Base-by-base conservation (phyloP, 2,113 vertebrate species). In the Lophius piscatorius region DNA sequence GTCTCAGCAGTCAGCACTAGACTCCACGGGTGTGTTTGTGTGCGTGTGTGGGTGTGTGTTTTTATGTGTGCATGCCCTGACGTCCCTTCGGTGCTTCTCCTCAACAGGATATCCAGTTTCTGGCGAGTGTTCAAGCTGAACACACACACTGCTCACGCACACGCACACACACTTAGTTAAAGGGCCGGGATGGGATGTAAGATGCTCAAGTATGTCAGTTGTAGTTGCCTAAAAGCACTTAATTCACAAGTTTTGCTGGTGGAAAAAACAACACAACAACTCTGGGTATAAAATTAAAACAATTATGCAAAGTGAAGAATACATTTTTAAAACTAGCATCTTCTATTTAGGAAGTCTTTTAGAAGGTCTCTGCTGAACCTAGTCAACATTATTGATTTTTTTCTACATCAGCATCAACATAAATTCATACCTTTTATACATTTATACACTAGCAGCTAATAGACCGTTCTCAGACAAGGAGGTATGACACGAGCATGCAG, bases 51-150 rank as follows among this genome's bases (percentile, higher is more conserved):
- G 31, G 23, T 38, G 47, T 11, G 39, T n/a, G n/a, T 55, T 20
- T 44, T 9, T 54, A 29, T 61, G 57, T 22, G 46, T 23, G 58
- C 46, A 4, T 57, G 17, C 36, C 29, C 29, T 46, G 36, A 8
- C 35, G 16, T 26, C 35, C 23, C 4, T 17, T 55, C 36, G 20
- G 12, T 26, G 39, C 4, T 8, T 55, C 58, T 21, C 58, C 34
- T 78, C 63, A 51, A 51, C 63, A 65, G 71, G 52, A 49, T 70
- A 61, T 74, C 44, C 7, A 26, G 36, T 23, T 68, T 78, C 50
- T 50, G 62, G 22, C 21, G 46, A 52, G 29, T 34, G 50, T 60
- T 68, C 35, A 78, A 16, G 70, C 13, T 63, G 34, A 8, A 48
- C 24, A 40, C 18, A 28, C 21, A 46, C 44, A 14, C 31, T 5